Evolutionary conservation across 1,140 invertebrate genomes (phyloP).

Genomic region (Bombus cullumanus): DNA sequence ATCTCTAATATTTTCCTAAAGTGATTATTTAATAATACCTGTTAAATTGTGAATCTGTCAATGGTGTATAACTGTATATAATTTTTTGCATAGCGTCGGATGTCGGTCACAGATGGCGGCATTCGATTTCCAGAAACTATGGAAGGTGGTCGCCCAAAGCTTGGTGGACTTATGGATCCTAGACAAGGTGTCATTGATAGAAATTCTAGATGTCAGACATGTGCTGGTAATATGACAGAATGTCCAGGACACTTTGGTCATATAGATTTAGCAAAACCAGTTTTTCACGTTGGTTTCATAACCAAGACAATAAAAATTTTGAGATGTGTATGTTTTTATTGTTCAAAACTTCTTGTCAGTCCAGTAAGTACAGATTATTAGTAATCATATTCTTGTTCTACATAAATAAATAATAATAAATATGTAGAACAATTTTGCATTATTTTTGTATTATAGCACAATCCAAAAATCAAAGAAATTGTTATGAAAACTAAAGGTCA

Average conservation of each 20-base stretch:
- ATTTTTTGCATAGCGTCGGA: constrained; percentile 90
- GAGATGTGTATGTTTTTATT: constrained; percentile 98
- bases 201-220: constrained; percentile 97
- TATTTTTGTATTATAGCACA: constrained; percentile 84
- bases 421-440: too few species aligned
- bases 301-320: constrained; percentile 98
- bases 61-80: constrained; percentile 11
- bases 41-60: constrained; percentile 32
- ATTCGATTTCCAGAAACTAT: constrained; percentile 98
- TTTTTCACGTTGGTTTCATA: constrained; percentile 99
- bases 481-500: constrained; percentile 98
- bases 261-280: constrained; percentile 98
- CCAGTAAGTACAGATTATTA: constrained; percentile 87
- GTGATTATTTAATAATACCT: background rate
- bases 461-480: constrained; percentile 99
- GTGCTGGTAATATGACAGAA: constrained; percentile 98
- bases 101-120: constrained; percentile 98
- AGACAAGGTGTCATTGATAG: constrained; percentile 98
- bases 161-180: constrained; percentile 99
- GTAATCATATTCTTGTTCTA: background rate
- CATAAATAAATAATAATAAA: too few species aligned
- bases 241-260: constrained; percentile 99
- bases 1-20: background rate
- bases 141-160: constrained; percentile 98
- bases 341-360: constrained; percentile 97